Conservation (phyloP, 30 jellyfish, hydroid and myxozoan genomes). For the Nemopilema nomurai region DNA sequence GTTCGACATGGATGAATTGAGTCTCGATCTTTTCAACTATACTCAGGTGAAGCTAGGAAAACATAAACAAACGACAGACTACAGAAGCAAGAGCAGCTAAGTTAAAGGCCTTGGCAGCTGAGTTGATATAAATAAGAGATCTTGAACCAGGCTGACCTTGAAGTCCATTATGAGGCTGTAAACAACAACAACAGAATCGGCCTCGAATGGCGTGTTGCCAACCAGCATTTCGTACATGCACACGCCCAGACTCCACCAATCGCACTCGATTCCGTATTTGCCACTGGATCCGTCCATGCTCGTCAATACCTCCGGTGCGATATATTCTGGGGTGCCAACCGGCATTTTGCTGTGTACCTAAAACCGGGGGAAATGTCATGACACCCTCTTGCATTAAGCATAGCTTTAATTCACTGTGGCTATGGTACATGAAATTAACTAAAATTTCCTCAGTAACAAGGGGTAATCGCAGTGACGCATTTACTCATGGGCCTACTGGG, state of each 20-base stretch:
- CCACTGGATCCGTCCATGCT: conserved; percentile 99
- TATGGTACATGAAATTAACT: too few relatives aligned
- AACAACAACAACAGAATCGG: conserved; percentile 97
- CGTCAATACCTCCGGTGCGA: conserved; percentile 99
- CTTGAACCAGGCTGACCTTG: conserved; percentile 63
- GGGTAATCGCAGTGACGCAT: too few relatives aligned
- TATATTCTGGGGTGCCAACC: conserved; percentile 99
- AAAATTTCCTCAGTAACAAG: too few relatives aligned
- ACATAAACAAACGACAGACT: background rate
- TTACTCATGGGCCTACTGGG: too few relatives aligned
- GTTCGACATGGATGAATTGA: background rate
- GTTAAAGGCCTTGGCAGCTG: background rate
- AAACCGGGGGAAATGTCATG: background rate
- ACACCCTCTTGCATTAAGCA: background rate
- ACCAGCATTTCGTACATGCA: conserved; percentile 98
- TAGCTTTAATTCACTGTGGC: background rate
- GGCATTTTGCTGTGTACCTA: conserved; percentile 99
- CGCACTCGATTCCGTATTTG: conserved; percentile 97
- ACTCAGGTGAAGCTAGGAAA: background rate
- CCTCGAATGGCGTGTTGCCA: conserved; percentile 99
- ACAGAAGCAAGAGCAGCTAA: too few relatives aligned
- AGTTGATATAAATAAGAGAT: background rate
- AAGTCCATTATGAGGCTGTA: conserved; percentile 98
- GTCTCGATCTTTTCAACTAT: too few relatives aligned
- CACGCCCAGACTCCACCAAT: conserved; percentile 99